Percentiles rank a stretch among this genome's conserved stretches.
phyloP scores from a whole-genome alignment of 2,888 invertebrate species.

The Eucera pruinosa region DNA sequence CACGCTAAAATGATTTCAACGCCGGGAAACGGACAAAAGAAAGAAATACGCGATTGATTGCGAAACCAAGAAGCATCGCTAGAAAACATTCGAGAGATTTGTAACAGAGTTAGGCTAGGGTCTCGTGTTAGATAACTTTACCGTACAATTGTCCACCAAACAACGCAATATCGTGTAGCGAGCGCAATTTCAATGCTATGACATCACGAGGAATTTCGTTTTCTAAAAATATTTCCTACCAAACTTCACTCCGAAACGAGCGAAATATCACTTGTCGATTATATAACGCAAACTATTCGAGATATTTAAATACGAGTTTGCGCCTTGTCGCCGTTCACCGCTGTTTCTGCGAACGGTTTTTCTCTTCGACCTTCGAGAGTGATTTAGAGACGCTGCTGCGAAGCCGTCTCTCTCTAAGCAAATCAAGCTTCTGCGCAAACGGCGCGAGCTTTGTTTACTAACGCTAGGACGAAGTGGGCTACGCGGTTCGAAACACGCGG shows the following conservation, averaged over 20 bases:
- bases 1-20: too few relatives aligned
- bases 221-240: neutral
- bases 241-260: neutral
- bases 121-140: too few relatives aligned
- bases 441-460: neutral
- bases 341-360: constrained; percentile 27
- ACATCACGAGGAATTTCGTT: too few relatives aligned
- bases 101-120: too few relatives aligned
- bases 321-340: constrained; percentile 40
- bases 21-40: too few relatives aligned
- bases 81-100: too few relatives aligned
- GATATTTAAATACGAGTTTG: constrained; percentile 39
- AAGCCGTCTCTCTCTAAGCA: constrained; percentile 14
- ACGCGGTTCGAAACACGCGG: neutral
- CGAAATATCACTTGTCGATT: constrained; percentile 34
- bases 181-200: too few relatives aligned
- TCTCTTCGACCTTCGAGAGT: constrained; percentile 53
- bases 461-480: neutral
- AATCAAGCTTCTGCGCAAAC: neutral
- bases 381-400: constrained; percentile 38
- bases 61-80: too few relatives aligned
- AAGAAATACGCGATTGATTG: too few relatives aligned
- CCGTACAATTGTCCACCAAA: too few relatives aligned
- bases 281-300: constrained; percentile 31
- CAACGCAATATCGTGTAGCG: too few relatives aligned